Evolutionary conservation across 2,888 invertebrate genomes (phyloP).

Genomic region (Toxonevra muliebris): DNA sequence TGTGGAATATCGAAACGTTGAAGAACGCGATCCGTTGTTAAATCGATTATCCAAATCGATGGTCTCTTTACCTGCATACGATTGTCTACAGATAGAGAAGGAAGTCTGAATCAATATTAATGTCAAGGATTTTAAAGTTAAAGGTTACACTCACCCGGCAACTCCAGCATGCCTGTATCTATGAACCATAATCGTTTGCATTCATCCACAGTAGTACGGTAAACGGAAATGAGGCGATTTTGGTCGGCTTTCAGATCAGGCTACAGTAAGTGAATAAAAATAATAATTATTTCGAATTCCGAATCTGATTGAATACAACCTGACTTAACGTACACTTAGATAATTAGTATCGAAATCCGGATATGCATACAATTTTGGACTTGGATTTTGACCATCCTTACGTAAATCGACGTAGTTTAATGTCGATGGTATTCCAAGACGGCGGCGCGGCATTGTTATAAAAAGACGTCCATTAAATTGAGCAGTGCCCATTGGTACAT

Average conservation of each 20-base stretch:
- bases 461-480: constrained; percentile 70
- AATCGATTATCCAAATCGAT: constrained; percentile 73
- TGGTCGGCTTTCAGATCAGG: constrained; percentile 36
- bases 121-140: neutral
- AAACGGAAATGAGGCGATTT: constrained; percentile 72
- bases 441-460: constrained; percentile 77
- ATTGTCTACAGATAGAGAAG: constrained; percentile 46
- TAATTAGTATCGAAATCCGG: constrained; percentile 58
- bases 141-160: constrained; percentile 67
- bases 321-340: constrained; percentile 44
- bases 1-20: constrained; percentile 67
- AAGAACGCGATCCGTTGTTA: constrained; percentile 71
- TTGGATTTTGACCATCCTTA: constrained; percentile 55
- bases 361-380: constrained; percentile 60
- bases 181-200: constrained; percentile 83
- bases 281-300: constrained; percentile 23
- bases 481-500: constrained; percentile 63
- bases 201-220: constrained; percentile 74
- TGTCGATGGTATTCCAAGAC: constrained; percentile 72
- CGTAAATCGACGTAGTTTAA: constrained; percentile 66
- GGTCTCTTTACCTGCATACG: constrained; percentile 68
- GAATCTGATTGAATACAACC: neutral
- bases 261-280: constrained; percentile 27
- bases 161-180: constrained; percentile 78
- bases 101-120: neutral